Base-by-base conservation (phyloP, 1,140 invertebrate species). In the Euura lappo region DNA sequence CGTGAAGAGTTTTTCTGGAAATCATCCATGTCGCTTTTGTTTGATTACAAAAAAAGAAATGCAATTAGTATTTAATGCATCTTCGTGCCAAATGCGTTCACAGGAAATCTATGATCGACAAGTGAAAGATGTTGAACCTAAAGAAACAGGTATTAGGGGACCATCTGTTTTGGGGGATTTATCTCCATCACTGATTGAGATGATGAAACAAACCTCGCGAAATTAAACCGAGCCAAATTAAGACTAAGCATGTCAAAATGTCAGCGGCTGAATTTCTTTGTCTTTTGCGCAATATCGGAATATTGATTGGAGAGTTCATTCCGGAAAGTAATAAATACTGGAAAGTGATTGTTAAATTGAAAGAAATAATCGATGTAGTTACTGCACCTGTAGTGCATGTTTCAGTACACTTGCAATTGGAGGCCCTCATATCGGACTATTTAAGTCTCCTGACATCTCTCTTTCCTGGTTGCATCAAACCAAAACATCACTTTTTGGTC, bases 291-390 rank as follows among this genome's bases (percentile, higher is more conserved):
- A 79, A 79, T 70, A 46, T 77, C 28, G 74, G 72, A 8, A 44
- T 77, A 3, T 42, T 79, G n/a, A 74, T 77, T 11, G 70, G 76
- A 8, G 72, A 75, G 73, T 73, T 72, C 6, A 70, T 77, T 13
- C 74, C 76, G 2, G 44, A 65, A 6, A 68, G 44, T 69, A 74
- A 78, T 66, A 45, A 74, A 74, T 65, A 78, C 42, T 77, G 75
- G 77, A 68, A 60, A 71, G 45, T 75, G 11, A 8, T 69, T 44
- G 65, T 78, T 70, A 0, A 71, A n/a, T 72, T 78, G n/a, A 71
- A 71, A 70, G 71, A 75, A 74, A 78, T 78, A n/a, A 51, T 78
- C 42, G 69, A 75, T 65, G 74, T 76, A 65, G 51, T 75, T 2
- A 46, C 51, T 2, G 44, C 75, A 0, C 70, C 75, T 45, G 46